A percentile compares a stretch with the other conserved stretches of the same genome.
phyloP scores from a whole-genome alignment of 64 coral and sea anemone genomes.

The Pocillopora damicornis region DNA sequence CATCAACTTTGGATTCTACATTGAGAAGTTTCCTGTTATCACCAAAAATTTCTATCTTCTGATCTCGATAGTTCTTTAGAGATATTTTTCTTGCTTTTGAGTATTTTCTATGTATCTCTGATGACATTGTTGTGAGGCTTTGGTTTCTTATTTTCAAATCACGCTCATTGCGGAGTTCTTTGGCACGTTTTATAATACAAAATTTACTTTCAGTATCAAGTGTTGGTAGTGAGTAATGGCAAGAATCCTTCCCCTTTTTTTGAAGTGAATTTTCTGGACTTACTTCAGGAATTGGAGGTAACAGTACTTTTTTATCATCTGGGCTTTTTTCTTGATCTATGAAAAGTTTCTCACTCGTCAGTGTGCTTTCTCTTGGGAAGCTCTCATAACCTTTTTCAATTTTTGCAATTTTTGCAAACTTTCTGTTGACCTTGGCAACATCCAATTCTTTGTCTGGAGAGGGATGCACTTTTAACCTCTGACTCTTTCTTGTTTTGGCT shows the following conservation, averaged over 20 bases:
- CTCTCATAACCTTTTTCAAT: background rate
- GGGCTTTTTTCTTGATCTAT: background rate
- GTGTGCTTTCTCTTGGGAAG: background rate
- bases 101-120: constrained; percentile 2
- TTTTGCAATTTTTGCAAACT: background rate
- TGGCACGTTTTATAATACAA: constrained; percentile 15
- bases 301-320: background rate
- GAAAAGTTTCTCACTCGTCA: background rate
- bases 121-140: background rate
- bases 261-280: background rate
- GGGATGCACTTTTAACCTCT: background rate
- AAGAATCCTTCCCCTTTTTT: background rate
- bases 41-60: constrained; percentile 11
- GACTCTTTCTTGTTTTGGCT: too few relatives aligned
- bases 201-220: constrained; percentile 23
- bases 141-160: background rate
- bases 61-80: background rate
- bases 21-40: background rate
- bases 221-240: background rate
- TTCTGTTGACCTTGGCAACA: background rate
- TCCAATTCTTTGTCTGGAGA: background rate
- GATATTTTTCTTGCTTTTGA: constrained; percentile 2
- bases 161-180: constrained; percentile 16
- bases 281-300: constrained; percentile 10
- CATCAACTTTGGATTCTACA: background rate